Percentiles rank a stretch among this genome's conserved stretches.
Evolutionary conservation across 2,888 invertebrate species (phyloP).

Genomic region (Octodonta nipae): DNA sequence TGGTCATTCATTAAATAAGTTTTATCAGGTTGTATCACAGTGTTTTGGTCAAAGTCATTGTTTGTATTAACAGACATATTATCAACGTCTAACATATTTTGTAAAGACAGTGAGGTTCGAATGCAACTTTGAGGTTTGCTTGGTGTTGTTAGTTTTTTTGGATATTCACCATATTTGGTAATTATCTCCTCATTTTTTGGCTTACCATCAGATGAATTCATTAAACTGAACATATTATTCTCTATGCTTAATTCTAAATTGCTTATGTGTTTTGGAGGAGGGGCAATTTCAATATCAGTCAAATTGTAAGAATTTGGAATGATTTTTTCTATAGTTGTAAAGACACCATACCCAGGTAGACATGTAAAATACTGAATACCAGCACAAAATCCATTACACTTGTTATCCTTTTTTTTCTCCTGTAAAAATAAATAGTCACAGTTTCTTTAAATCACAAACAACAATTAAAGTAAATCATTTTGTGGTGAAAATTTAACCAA

Average conservation of each 20-base stretch:
- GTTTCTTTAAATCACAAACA: too few species aligned
- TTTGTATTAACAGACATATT: constrained; percentile 28
- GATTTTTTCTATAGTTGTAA: constrained; percentile 33
- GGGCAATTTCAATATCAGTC: too few species aligned
- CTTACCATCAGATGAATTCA: constrained; percentile 13
- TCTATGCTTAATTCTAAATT: constrained; percentile 13
- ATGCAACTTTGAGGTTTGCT: constrained; percentile 19
- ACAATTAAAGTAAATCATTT: too few species aligned
- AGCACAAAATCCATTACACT: constrained; percentile 31
- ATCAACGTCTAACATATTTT: constrained; percentile 28
- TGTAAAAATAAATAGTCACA: constrained; percentile 8
- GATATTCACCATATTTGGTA: constrained; percentile 26
- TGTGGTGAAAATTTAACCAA: too few species aligned
- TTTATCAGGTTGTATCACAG: constrained; percentile 31
- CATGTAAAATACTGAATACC: constrained; percentile 32
- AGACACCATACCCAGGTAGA: constrained; percentile 30
- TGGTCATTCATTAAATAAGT: constrained; percentile 24
- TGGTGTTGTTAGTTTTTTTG: constrained; percentile 15
- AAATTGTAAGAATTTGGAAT: constrained; percentile 16
- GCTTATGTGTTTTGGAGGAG: constrained; percentile 16
- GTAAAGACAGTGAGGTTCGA: constrained; percentile 28
- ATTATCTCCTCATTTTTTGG: constrained; percentile 27
- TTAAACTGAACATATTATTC: constrained; percentile 19
- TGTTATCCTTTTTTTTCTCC: constrained; percentile 29
- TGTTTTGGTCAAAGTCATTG: constrained; percentile 35